Base-by-base conservation (phyloP, 2,888 invertebrate genomes). In the Acleris sparsana region DNA sequence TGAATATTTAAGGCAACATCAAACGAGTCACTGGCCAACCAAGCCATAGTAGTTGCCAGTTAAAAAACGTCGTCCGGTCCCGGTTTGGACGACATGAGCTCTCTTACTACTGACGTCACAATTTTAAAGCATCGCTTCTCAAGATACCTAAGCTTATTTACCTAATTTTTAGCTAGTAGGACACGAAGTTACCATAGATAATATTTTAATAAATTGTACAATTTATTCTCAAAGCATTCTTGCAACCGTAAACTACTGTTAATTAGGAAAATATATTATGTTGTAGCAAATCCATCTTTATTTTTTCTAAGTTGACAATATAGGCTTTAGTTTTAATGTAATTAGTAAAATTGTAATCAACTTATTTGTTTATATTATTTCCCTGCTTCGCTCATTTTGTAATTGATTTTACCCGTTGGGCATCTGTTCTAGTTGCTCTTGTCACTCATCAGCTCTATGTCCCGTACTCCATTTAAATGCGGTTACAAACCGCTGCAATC, bases 161-260 rank as follows among this genome's bases (percentile, higher is more conserved):
- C 63, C 80, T 80, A 79, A 75, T 72, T 68, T 13, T 77, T 75
- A 86, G 86, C 77, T 72, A 63, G 69, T 84, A 88, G 86, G 82
- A 78, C 80, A 79, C 84, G 84, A 82, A 82, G 90, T 90, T 90
- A 90, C 90, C 90, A 88, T 86, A 85, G 78, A 76, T 74, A 78
- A 79, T 80, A 56, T 51, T 62, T 62, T 63, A 63, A 63, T 76
- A 72, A 78, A 80, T 76, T 82, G 86, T 88, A 89, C 86, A 88
- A 88, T 87, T 80, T 81, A 79, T 73, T 74, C 77, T 74, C 71
- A 65, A 67, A 22, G 63, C 70, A 70, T 76, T 76, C 77, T 75
- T 71, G 70, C 68, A 70, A 71, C 73, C 72, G 68, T 71, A 72
- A 77, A 76, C 76, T 75, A 72, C 71, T 65, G 1, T 52, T 66